Percentiles rank a stretch among this genome's conserved stretches.
Evolutionary conservation across 2,888 invertebrate species (phyloP).

Genomic region (Sminthurides aquaticus): DNA sequence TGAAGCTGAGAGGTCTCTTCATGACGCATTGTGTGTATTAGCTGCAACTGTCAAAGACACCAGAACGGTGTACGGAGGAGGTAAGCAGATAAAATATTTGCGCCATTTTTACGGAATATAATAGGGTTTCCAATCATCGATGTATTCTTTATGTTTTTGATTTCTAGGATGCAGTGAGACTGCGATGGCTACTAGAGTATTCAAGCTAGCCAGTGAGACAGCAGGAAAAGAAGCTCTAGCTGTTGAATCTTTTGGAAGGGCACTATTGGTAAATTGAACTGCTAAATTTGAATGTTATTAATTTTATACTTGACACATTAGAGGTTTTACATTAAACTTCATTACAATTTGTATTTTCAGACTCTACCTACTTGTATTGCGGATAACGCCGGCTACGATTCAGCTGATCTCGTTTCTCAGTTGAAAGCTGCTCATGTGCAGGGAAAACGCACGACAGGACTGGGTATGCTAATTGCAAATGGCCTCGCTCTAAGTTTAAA

Average conservation of each 20-base stretch:
- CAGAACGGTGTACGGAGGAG: slow-evolving; percentile 83
- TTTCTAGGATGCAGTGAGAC: slow-evolving; percentile 77
- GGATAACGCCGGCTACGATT: slow-evolving; percentile 98
- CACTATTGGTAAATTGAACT: slow-evolving; percentile 54
- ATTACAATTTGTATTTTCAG: slow-evolving; percentile 46
- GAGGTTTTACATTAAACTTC: neutral
- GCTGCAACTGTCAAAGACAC: slow-evolving; percentile 91
- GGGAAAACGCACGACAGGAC: slow-evolving; percentile 67
- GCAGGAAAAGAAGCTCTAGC: slow-evolving; percentile 96
- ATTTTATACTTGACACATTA: slow-evolving; percentile 5
- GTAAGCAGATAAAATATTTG: slow-evolving; percentile 48
- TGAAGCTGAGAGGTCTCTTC: slow-evolving; percentile 95
- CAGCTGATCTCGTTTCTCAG: slow-evolving; percentile 86
- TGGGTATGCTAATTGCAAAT: slow-evolving; percentile 54
- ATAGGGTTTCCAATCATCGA: neutral
- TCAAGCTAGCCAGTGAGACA: slow-evolving; percentile 71
- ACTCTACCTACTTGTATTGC: slow-evolving; percentile 91
- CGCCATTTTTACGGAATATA: too few species aligned
- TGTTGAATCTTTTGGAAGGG: slow-evolving; percentile 87
- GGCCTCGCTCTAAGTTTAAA: neutral
- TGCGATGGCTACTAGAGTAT: slow-evolving; percentile 91
- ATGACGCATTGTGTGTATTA: slow-evolving; percentile 95
- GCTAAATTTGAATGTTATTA: neutral
- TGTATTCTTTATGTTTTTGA: slow-evolving; percentile 4
- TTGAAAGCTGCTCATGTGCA: slow-evolving; percentile 83